These are phyloP conservation scores for Trochalopteron elliotii DNA, from an alignment of 2,113 vertebrate genomes.

Conservation along the genomic window DNA sequence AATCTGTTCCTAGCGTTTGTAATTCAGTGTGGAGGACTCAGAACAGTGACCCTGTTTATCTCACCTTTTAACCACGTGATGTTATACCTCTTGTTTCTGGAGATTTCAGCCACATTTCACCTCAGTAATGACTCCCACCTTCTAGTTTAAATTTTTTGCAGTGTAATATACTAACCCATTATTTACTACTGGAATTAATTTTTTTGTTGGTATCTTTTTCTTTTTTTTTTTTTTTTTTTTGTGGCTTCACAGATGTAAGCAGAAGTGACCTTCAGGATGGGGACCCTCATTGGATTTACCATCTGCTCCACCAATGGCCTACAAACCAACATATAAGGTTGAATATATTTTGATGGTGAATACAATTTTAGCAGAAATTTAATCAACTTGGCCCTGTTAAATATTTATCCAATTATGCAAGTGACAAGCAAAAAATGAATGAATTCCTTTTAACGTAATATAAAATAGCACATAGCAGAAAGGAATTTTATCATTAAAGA, in stretches of 20 bases:
- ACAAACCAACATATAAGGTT: not conserved
- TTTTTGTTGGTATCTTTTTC: not conserved
- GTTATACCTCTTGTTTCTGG: not conserved
- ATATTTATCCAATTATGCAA: constrained; percentile 51
- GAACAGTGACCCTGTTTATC: not conserved
- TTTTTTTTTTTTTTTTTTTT: not conserved
- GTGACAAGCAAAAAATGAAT: constrained; percentile 45
- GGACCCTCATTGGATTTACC: not conserved
- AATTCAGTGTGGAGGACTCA: not conserved
- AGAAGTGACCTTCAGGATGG: not conserved
- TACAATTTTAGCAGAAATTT: constrained; percentile 14
- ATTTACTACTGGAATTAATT: not conserved
- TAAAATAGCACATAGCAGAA: constrained; percentile 57
- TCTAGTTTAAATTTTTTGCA: not conserved
- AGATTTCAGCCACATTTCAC: not conserved
- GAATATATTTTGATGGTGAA: not conserved
- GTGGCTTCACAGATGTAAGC: not conserved
- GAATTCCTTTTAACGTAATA: constrained; percentile 39
- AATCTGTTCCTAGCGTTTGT: not conserved
- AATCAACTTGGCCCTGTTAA: constrained; percentile 32
- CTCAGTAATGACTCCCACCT: not conserved
- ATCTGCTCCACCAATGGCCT: not conserved
- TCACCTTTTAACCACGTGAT: not conserved
- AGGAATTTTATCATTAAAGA: constrained; percentile 45
- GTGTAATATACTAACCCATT: not conserved